phyloP scores from a whole-genome alignment of 1,140 invertebrate species.

The Drosophila kohkoa region DNA sequence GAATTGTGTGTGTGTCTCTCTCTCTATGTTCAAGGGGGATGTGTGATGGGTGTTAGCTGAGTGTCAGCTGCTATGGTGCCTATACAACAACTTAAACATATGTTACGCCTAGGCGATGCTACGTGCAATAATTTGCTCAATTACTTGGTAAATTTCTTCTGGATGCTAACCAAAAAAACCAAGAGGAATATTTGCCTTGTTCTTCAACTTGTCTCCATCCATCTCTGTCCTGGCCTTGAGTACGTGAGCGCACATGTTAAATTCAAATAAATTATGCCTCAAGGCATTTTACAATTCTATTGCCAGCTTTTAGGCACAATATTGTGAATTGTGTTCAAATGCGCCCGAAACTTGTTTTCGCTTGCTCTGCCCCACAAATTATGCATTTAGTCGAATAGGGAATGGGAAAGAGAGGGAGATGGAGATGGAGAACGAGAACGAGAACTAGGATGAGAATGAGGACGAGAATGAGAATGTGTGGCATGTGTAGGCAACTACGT shows the following conservation, averaged over 20 bases:
- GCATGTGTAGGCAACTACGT: conserved; percentile 67
- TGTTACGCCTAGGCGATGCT: conserved; percentile 65
- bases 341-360: conserved; percentile 28
- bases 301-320: conserved; percentile 59
- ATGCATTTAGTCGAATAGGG: conserved; percentile 70
- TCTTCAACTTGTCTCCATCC: not conserved
- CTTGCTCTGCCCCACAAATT: conserved; percentile 57
- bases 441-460: not conserved
- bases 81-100: conserved; percentile 55
- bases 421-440: not conserved
- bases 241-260: conserved; percentile 52
- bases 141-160: conserved; percentile 74
- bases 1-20: conserved; percentile 47
- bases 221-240: conserved; percentile 12
- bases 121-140: conserved; percentile 83
- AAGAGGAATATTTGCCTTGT: conserved; percentile 18
- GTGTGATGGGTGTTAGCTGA: conserved; percentile 30
- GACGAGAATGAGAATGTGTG: conserved; percentile 40
- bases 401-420: too few relatives aligned
- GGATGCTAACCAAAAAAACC: conserved; percentile 23
- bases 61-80: conserved; percentile 66
- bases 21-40: not conserved
- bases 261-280: conserved; percentile 79
- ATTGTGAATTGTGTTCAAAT: conserved; percentile 50
- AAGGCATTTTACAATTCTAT: conserved; percentile 78